Evolutionary conservation across 2,113 vertebrate species (phyloP).

Genomic region (Grammomys surdaster): DNA sequence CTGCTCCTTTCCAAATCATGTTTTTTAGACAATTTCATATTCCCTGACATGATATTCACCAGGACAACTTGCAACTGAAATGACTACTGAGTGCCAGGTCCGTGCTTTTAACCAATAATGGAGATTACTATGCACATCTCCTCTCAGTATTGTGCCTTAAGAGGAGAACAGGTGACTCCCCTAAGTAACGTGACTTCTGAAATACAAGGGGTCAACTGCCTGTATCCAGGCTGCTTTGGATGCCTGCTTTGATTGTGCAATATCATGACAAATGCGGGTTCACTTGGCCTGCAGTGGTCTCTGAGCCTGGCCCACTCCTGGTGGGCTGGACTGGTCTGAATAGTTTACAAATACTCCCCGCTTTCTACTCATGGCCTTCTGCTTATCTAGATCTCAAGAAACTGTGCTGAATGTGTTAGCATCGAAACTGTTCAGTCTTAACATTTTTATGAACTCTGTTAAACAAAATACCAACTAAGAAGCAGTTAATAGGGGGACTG

Average conservation of each 20-base stretch:
- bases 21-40: slow-evolving; percentile 83
- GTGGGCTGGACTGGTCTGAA: background rate
- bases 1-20: slow-evolving; percentile 79
- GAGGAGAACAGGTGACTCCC: slow-evolving; percentile 26
- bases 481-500: background rate
- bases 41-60: slow-evolving; percentile 77
- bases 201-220: slow-evolving; percentile 33
- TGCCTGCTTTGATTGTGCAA: background rate
- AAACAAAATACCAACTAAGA: background rate
- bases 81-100: slow-evolving; percentile 71
- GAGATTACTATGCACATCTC: slow-evolving; percentile 69
- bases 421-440: background rate
- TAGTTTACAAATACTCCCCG: background rate
- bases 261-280: background rate
- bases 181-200: slow-evolving; percentile 58
- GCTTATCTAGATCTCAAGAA: background rate
- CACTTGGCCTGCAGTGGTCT: background rate
- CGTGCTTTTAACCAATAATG: slow-evolving; percentile 77
- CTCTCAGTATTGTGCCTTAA: slow-evolving; percentile 58
- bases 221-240: background rate
- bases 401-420: background rate
- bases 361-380: background rate
- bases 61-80: slow-evolving; percentile 73
- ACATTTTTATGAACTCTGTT: background rate
- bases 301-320: background rate